A percentile compares a stretch with the other conserved stretches of the same genome.
Evolutionary conservation across 2,888 invertebrate species (phyloP).

Genomic region (Sminthurinus aureus): DNA sequence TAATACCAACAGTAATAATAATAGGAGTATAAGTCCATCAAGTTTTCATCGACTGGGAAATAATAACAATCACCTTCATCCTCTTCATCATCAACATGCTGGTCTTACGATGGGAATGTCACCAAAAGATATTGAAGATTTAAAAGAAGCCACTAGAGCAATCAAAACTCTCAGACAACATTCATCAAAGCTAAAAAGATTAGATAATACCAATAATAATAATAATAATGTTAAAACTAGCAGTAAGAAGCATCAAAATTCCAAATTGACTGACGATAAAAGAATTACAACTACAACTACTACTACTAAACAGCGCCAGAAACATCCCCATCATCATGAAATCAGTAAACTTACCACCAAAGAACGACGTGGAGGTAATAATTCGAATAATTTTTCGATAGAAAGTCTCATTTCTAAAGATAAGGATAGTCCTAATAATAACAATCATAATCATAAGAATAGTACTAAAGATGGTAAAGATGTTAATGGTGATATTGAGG

Average conservation of each 20-base stretch:
- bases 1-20: not conserved
- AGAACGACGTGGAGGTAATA: slow-evolving; percentile 54
- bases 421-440: slow-evolving; percentile 30
- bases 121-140: slow-evolving; percentile 53
- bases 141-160: slow-evolving; percentile 54
- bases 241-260: not conserved
- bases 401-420: slow-evolving; percentile 60
- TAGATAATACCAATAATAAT: slow-evolving; percentile 18
- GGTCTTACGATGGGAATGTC: slow-evolving; percentile 47
- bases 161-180: slow-evolving; percentile 53
- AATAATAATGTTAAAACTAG: too few species aligned
- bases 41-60: slow-evolving; percentile 45
- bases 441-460: not conserved
- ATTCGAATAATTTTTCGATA: slow-evolving; percentile 59
- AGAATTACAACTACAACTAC: slow-evolving; percentile 25
- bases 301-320: too few species aligned
- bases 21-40: slow-evolving; percentile 28
- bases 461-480: not conserved
- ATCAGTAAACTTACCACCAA: slow-evolving; percentile 20
- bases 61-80: slow-evolving; percentile 5
- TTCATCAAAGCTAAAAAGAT: slow-evolving; percentile 51
- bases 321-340: too few species aligned
- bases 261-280: slow-evolving; percentile 9
- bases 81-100: slow-evolving; percentile 20
- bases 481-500: slow-evolving; percentile 46